Base-by-base conservation (phyloP, 2,888 invertebrate species). In the Leptopilina syphax region DNA sequence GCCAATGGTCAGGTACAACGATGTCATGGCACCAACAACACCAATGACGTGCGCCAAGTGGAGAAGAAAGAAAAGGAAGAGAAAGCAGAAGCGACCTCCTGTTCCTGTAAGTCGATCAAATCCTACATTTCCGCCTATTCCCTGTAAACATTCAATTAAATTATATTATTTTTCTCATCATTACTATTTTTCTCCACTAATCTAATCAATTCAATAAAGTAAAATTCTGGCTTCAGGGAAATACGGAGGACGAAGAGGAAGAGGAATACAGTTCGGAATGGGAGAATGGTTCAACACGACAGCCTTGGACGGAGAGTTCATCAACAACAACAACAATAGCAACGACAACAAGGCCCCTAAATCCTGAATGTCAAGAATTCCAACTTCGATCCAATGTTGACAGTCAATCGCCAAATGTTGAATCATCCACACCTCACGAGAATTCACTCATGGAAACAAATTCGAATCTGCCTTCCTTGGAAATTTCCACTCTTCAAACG, bases 291-390 rank as follows among this genome's bases (percentile, higher is more conserved):
- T 81, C 77, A 12, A 66, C 88, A 81, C 86, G 88, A 60, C 77
- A 87, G 67, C 80, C 87, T 73, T 90, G 89, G 89, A 84, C 87
- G 65, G 81, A 79, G 65, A 73, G 34, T 73, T 57, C 73, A 44
- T 78, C 82, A 47, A 78, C 79, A 57, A 83, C 81, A 77, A 81
- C 83, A 60, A 87, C 68, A 44, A 81, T 84, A 57, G 81, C 87
- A 34, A 78, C 84, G 57, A 83, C 81, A 77, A 81, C 83, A 63
- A 87, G 86, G 78, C 90, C 88, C 6, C 83, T 91, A 50, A 91
- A 92, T 82, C 92, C 92, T 8, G 90, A 92, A 80, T 91, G 91
- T 80, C 87, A 91, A 84, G 92, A 92, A 83, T 92, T 92, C 77
- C 88, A 89, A 57, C 86, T 83, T 0, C 83, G 83, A 65, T 65